Evolutionary conservation across 2,113 vertebrate species (phyloP).

Genomic region (Urocolius indicus): DNA sequence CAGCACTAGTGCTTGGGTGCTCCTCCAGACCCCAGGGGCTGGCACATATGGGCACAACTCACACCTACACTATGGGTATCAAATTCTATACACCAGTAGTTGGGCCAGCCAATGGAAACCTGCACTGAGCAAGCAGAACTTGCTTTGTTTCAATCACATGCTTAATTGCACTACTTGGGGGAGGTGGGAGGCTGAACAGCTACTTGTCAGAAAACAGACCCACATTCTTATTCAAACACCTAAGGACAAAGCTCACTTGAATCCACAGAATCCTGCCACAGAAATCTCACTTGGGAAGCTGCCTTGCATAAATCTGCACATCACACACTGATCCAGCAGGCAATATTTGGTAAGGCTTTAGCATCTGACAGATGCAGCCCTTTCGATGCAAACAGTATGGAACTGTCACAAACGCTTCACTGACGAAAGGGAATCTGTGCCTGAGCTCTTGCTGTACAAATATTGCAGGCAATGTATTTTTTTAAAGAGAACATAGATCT

Average conservation of each 20-base stretch:
- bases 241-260: constrained; percentile 25
- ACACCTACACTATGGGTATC: accelerated
- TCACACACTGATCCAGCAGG: constrained; percentile 37
- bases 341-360: constrained; percentile 54
- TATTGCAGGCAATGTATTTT: constrained; percentile 51
- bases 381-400: constrained; percentile 60
- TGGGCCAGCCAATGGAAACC: not conserved
- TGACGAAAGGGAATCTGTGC: constrained; percentile 59
- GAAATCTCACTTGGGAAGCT: constrained; percentile 35
- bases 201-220: constrained; percentile 21
- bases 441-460: constrained; percentile 48
- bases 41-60: accelerated
- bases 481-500: constrained; percentile 62
- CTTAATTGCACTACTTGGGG: not conserved
- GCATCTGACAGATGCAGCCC: constrained; percentile 62
- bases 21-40: not conserved
- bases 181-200: not conserved
- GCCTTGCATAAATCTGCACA: constrained; percentile 41
- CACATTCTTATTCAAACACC: constrained; percentile 18
- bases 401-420: constrained; percentile 39
- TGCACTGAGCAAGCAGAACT: not conserved
- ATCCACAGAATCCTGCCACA: constrained; percentile 35
- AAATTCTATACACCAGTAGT: not conserved
- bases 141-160: not conserved
- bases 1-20: not conserved